Base-by-base conservation (phyloP, 2,113 vertebrate species). In the Vanacampus margaritifer region DNA sequence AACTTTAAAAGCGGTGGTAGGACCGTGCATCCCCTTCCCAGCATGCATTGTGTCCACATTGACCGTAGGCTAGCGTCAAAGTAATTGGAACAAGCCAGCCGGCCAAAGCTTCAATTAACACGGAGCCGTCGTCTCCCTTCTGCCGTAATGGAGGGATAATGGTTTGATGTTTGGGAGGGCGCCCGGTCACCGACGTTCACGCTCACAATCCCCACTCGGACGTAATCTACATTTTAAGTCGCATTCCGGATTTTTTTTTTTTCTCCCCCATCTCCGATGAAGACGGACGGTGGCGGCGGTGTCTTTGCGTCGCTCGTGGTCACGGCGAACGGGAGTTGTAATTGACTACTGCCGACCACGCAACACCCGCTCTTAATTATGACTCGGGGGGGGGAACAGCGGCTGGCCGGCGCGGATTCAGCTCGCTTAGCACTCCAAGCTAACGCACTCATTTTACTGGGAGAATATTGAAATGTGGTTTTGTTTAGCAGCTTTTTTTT, bases 21-120 rank as follows among this genome's bases (percentile, higher is more conserved):
- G 75, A 83, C 84, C 71, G 76, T 53, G 53, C 74, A 84, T 80
- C 81, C 60, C 68, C 75, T 84, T 85, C 81, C 79, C 71, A 68
- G 81, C 77, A 62, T 78, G 84, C 88, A 90, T 89, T 90, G 90
- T 88, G 83, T 71, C 70, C 48, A 79, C 79, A 82, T 89, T 93
- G 91, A 93, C 91, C 90, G 89, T 87, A 92, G 91, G 91, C 91
- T 88, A 91, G 82, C 88, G 89, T 86, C 89, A 92, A 92, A 92
- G 90, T 93, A 92, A 93, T 92, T 93, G 92, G 91, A 92, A 91
- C 90, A 75, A 81, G n/a, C 86, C 91, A 84, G 83, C 83, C 78
- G 86, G 88, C 86, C 89, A 88, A 85, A 90, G 89, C 88, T 89
- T 83, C 90, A 92, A 93, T 93, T 93, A 93, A 92, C 78, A 84